Base-by-base conservation (phyloP, 2,888 invertebrate species). In the Scaptomyza caliginosa region DNA sequence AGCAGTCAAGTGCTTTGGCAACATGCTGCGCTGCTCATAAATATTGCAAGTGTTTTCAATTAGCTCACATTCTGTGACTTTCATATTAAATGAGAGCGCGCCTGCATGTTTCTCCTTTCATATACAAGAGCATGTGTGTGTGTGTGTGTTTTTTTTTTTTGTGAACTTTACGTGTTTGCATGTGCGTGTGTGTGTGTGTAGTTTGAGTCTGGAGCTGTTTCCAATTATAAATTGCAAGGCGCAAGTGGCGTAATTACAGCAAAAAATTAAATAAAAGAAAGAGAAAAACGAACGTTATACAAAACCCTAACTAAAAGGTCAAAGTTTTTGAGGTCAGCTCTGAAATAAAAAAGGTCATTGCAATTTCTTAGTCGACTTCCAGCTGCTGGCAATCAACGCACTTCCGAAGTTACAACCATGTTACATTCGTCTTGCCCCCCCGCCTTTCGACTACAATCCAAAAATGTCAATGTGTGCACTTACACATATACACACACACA, bases 1-100 rank as follows among this genome's bases (percentile, higher is more conserved):
- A 65, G 67, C 59, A 68, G 77, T 80, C 87, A 88, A 89, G 84
- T 89, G 88, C 64, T 75, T 75, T 56, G 30, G 85, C 88, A 88
- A 75, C 86, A 86, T 86, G 88, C 63, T 87, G 87, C 78, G 28
- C 55, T 56, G 67, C 83, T 75, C 73, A 89, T 90, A 88, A 89
- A 89, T 89, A 88, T 85, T 86, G 86, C 84, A 89, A 89, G 86
- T 89, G 86, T 81, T 88, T 90, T 89, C 89, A 90, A 89, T 89
- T 87, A 88, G 88, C 84, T 78, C 80, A 79, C 81, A 85, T 88
- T 86, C 85, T 86, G 76, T 83, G 82, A 88, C 88, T 89, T 88
- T 77, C 79, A 88, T 88, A 85, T 80, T 83, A 82, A 84, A 83
- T 82, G 85, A 76, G 77, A 70, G 76, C 67, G 76, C 58, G 57